Base-by-base conservation (phyloP, 1,140 invertebrate species). In the Danaus plexippus region DNA sequence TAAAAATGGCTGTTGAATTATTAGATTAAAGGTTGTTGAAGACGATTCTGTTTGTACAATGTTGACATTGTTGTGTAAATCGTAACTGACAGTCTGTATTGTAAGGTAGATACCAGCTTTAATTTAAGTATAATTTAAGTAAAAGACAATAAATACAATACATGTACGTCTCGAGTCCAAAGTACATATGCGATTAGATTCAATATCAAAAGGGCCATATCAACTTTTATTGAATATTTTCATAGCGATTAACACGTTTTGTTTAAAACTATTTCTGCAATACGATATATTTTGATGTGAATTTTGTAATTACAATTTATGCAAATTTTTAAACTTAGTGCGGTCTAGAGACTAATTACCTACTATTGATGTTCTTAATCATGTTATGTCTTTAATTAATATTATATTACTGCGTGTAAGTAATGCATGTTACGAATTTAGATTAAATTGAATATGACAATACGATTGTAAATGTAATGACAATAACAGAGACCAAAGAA, bases 1-100 rank as follows among this genome's bases (percentile, higher is more conserved):
- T 85, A 77, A 69, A 73, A 56, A 84, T 85, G 82, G 82, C 80
- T 85, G 80, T 85, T 81, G 65, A 80, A 75, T 75, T 80, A 78
- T 84, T 67, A 67, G 63, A 67, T 53, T 76, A 70, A 69, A 75
- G 67, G 70, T 83, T 83, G 75, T 85, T 85, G 72, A 75, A 75
- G 75, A 71, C 67, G 63, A 72, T 70, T 72, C 69, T 71, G 59
- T 64, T 63, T 52, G 61, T 65, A 66, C 63, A 61, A 67, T 78
- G 74, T 82, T 80, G 67, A 76, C 57, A 73, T 73, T 80, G 75
- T 79, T 80, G 69, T 70, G 64, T 73, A 71, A 67, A 62, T 58
- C 62, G 63, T 66, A 60, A 55, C 55, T 58, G 61, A 57, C 55
- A 51, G 41, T 61, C 51, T 18, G 48, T 64, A 43, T 32, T 32